phyloP scores from a whole-genome alignment of 1,140 invertebrate genomes.

The Magallana ariakensis region DNA sequence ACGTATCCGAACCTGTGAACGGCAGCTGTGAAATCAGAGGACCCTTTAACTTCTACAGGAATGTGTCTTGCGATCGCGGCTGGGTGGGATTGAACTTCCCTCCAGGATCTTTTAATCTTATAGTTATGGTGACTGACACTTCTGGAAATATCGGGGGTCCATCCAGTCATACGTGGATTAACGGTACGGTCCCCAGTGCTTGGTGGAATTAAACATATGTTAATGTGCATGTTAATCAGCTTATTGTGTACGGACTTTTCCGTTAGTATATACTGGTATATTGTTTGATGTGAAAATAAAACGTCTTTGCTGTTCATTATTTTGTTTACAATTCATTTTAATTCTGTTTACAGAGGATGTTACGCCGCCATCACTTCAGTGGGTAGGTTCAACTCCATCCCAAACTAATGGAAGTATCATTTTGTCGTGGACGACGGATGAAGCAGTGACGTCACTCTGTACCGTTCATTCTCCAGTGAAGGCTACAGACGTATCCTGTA shows the following conservation, averaged over 20 bases:
- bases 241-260: no score
- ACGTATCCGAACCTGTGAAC: neutral
- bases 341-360: neutral
- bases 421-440: neutral
- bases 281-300: no score
- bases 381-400: neutral
- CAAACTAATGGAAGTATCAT: neutral
- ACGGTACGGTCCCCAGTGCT: neutral
- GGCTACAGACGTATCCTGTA: neutral
- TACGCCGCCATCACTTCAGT: neutral
- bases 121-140: neutral
- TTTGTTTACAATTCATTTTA: no score
- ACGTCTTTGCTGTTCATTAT: no score
- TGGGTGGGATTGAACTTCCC: neutral
- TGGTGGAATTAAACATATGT: no score
- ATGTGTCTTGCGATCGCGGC: neutral
- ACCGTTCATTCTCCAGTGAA: neutral
- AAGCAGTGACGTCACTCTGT: slow-evolving; percentile 13
- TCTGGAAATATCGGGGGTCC: neutral
- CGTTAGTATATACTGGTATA: no score
- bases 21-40: neutral
- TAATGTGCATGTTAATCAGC: no score
- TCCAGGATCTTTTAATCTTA: neutral
- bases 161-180: neutral
- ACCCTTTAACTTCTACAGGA: neutral